Evolutionary conservation across 2,888 invertebrate species (phyloP).

Genomic region (Phasia obesa): DNA sequence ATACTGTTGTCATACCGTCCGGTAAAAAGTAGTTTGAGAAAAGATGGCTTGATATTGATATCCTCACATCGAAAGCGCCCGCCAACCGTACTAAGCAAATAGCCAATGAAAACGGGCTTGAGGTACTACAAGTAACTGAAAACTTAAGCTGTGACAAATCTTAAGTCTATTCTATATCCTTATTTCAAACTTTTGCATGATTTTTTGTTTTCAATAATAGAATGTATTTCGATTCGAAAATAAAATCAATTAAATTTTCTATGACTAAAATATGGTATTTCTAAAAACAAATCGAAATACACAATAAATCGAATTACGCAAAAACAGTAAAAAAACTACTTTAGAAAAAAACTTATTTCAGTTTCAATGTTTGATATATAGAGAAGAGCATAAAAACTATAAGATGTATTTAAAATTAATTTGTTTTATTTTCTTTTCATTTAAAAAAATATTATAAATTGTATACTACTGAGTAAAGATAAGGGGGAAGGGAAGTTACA

Average conservation of each 20-base stretch:
- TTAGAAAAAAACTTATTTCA: background rate
- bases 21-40: no score
- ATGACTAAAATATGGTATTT: no score
- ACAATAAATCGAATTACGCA: no score
- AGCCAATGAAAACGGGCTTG: no score
- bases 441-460: conserved; percentile 53
- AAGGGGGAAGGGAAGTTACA: conserved; percentile 21
- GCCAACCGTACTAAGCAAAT: no score
- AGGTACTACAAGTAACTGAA: no score
- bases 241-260: background rate
- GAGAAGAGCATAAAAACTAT: conserved; percentile 24
- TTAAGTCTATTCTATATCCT: no score
- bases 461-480: conserved; percentile 38
- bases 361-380: background rate
- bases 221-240: background rate
- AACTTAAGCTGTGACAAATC: no score
- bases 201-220: background rate
- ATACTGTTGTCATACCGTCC: no score
- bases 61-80: no score
- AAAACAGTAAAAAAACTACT: background rate
- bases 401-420: conserved; percentile 22
- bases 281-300: no score
- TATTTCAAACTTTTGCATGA: background rate
- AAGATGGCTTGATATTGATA: no score
- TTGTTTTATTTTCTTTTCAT: conserved; percentile 53